Evolutionary conservation across 2,797 vertebrate genomes (phyloP), one percentile per base, ranked within the genome.

Genomic region (Tolypeutes matacus): DNA sequence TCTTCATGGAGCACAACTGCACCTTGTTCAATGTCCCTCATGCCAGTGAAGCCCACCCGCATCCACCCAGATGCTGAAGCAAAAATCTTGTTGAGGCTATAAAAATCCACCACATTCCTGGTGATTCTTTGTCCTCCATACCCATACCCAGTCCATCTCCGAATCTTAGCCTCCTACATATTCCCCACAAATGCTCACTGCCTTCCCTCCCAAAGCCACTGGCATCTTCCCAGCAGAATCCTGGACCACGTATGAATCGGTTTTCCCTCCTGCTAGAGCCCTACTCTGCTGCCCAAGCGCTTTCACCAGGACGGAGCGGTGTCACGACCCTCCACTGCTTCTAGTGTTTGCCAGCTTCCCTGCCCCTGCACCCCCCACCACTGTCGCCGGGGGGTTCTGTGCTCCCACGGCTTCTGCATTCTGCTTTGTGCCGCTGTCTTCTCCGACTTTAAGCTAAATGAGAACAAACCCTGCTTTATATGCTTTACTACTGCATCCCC

Each of bases 131-230:
- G 8, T 9, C 34, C 15, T 11, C 23, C 31, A 3, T 29, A 12
- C 23, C 72, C 25, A 1, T 0, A 0, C 9, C 20, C 8, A 0
- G 27, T 5, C 23, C 3, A 0, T 6, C 39, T 36, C 8, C 6
- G 13, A 14, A 36, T 15, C 56, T 9, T 4, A 2, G 20, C 34
- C 53, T n/a, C 51, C 23, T 1, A 0, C 31, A 1, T 2, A 4
- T 21, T 29, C 23, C 13, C 49, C 4, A 0, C 51, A 15, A 13
- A 11, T 51, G 7, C 65, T 67, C 65, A 13, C 62, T 12, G 1
- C 7, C 39, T 14, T 23, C n/a, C 21, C 25, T 56, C 78, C 62
- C 13, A 2, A 36, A 58, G 23, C 20, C 0, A 4, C 77, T 0
- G 0, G 31, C 46, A 8, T 15, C 14, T 36, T 20, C 13, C 36